Base-by-base conservation (phyloP, 2,888 invertebrate species). In the Dimorphilus gyrociliatus region DNA sequence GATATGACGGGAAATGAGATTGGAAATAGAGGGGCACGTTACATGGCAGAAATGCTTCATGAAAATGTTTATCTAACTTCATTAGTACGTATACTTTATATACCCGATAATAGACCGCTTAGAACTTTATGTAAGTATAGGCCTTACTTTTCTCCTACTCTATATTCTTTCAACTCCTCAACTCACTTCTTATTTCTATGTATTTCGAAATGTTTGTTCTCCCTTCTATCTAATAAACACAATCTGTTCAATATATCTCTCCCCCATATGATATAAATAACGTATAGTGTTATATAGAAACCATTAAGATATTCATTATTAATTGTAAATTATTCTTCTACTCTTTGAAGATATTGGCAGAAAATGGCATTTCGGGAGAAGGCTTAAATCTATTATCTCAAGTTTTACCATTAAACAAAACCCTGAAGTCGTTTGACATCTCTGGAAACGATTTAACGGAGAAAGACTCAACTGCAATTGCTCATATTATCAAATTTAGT, bases 21-120 rank as follows among this genome's bases (percentile, higher is more conserved):
- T n/a, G 47, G 48, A 2, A 27, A 39, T n/a, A 25, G 35, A 12
- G 51, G 50, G 12, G 45, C 44, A 1, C 33, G 31, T 5, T 45
- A 47, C 29, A 39, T 53, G 12, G 44, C 47, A 1, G 48, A 49
- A 24, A 37, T 46, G 39, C 26, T 50, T 15, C 27, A 30, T 6
- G 51, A 50, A 36, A 53, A 52, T 33, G 39, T 38, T 8, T 48
- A 49, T 32, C 41, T 53, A 15, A 42, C 38, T 19, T 39, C 45
- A 16, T 29, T 53, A 33, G 53, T 53, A 38, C 36, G 47, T 33
- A 27, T n/a, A 4, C 4, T 13, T 12, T 25, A 6, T 25, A 25
- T 10, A 21, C 8, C n/a, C 21, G n/a, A 21, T 21, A n/a, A 21
- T 10, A 21, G 21, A 10, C 8, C 21, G 8, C n/a, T n/a, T n/a